Conservation (phyloP, 2,113 vertebrate genomes). For the Eudorcas thomsonii region DNA sequence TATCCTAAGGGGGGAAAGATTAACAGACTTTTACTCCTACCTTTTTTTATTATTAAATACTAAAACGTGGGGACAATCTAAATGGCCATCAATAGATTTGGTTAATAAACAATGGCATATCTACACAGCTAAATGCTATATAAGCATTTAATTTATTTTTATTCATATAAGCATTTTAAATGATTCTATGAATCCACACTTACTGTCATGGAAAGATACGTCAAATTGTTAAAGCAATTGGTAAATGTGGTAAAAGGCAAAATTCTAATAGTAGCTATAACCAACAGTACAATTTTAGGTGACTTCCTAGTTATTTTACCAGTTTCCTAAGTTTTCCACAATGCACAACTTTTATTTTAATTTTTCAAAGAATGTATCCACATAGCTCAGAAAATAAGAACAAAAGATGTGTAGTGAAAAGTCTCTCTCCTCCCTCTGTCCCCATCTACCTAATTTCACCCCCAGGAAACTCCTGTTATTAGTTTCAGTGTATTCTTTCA, state of each 20-base stretch:
- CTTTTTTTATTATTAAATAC: conserved; percentile 24
- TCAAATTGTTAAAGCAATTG: not conserved
- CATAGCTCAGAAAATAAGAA: not conserved
- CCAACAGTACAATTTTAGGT: not conserved
- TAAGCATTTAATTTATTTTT: not conserved
- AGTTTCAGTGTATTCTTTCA: not conserved
- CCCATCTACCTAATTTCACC: not conserved
- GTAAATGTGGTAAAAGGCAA: not conserved
- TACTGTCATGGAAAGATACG: not conserved
- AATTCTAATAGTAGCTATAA: not conserved
- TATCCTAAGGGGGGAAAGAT: not conserved
- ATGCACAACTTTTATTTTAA: not conserved
- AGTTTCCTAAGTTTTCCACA: not conserved
- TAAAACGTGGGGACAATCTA: not conserved
- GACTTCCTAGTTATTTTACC: not conserved
- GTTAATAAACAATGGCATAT: not conserved
- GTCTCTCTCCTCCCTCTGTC: not conserved
- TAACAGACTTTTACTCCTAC: not conserved
- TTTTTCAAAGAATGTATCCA: not conserved
- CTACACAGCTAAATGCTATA: not conserved
- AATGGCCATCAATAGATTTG: not conserved
- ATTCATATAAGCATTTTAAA: not conserved
- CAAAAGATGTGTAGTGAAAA: not conserved
- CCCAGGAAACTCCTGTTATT: not conserved
- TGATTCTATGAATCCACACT: not conserved